These are phyloP conservation scores for Caenorhabditis wallacei DNA, from an alignment of 2,888 invertebrate genomes.

Conservation along the genomic window DNA sequence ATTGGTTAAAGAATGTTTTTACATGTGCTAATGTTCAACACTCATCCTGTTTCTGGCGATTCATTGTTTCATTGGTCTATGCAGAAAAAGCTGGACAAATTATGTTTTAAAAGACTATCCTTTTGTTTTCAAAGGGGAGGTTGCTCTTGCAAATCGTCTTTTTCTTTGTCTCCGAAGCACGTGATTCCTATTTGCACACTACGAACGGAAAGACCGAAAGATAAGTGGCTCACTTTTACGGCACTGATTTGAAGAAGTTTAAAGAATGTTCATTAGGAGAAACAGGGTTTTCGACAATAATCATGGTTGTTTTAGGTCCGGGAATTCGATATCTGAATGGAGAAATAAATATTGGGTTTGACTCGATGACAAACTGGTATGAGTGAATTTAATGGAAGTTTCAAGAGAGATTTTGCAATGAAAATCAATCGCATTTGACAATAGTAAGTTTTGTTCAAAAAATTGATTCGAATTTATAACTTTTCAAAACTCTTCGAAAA, in stretches of 20 bases:
- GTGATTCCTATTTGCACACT: conserved; percentile 18
- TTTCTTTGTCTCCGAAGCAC: conserved; percentile 26
- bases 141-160: conserved; percentile 2
- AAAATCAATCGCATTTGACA: no score
- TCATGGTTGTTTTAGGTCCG: background rate
- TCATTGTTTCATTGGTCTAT: conserved; percentile 1
- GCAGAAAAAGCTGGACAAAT: background rate
- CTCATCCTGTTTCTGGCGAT: background rate
- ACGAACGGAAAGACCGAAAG: conserved; percentile 31
- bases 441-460: no score
- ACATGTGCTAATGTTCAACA: background rate
- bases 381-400: no score
- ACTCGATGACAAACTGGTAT: no score
- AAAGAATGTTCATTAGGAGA: conserved; percentile 20
- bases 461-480: no score
- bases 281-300: background rate
- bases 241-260: conserved; percentile 11
- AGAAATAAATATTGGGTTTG: no score
- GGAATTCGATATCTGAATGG: background rate
- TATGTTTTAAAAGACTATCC: conserved; percentile 10
- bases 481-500: no score
- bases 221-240: conserved; percentile 5
- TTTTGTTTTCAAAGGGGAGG: conserved; percentile 26
- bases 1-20: no score
- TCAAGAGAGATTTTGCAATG: no score